These are phyloP conservation scores for Suncus etruscus DNA, from an alignment of 2,113 vertebrate species.

Conservation along the genomic window DNA sequence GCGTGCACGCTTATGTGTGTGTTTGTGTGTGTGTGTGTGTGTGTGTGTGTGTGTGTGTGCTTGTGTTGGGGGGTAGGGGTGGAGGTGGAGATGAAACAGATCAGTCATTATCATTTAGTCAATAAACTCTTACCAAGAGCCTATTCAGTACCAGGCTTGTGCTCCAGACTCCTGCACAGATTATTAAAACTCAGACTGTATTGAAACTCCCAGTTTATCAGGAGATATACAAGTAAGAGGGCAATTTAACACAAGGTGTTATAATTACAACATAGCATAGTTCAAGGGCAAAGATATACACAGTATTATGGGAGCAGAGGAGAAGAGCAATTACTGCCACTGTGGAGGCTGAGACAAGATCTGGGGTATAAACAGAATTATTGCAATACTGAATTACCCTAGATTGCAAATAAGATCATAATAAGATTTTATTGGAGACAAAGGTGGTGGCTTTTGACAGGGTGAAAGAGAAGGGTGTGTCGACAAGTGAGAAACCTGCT, in stretches of 20 bases:
- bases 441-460: not conserved
- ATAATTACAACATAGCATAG: conserved; percentile 56
- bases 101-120: conserved; percentile 40
- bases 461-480: not conserved
- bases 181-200: conserved; percentile 58
- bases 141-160: conserved; percentile 42
- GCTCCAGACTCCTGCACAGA: conserved; percentile 25
- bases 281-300: conserved; percentile 52
- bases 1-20: too few relatives aligned
- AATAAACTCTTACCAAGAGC: conserved; percentile 49
- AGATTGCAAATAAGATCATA: conserved; percentile 61
- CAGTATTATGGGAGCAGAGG: not conserved
- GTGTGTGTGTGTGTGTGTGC: too few relatives aligned
- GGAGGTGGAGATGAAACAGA: not conserved
- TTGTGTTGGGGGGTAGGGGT: not conserved
- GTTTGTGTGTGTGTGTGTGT: too few relatives aligned
- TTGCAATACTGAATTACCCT: conserved; percentile 49
- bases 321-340: conserved; percentile 48
- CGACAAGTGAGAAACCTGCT: not conserved
- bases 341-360: conserved; percentile 1
- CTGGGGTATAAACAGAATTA: conserved; percentile 6
- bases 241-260: conserved; percentile 57
- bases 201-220: conserved; percentile 29
- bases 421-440: conserved; percentile 18
- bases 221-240: conserved; percentile 30